Conservation (phyloP, 2,797 vertebrate genomes). For the Falco rusticolus region DNA sequence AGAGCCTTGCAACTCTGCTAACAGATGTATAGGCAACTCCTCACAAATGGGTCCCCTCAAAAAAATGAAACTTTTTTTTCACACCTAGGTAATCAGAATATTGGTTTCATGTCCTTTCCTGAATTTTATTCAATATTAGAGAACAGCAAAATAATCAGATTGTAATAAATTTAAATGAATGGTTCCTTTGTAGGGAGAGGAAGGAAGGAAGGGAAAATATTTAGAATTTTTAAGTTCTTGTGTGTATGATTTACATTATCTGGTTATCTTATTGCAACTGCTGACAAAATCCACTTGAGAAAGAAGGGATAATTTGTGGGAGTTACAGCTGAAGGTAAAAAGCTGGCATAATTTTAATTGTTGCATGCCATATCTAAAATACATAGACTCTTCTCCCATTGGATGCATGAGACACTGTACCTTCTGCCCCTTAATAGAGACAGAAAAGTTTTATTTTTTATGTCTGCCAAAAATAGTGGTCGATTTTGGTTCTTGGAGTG, state of each 20-base stretch:
- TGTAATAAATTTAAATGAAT: neutral
- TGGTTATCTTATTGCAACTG: neutral
- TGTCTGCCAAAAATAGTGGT: neutral
- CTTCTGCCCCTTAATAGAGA: neutral
- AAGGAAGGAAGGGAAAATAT: neutral
- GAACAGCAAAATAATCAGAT: neutral
- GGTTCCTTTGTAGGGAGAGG: neutral
- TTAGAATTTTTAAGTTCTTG: neutral
- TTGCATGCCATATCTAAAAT: neutral
- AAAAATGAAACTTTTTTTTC: neutral
- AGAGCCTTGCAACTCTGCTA: neutral
- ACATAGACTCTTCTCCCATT: neutral
- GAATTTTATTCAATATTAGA: neutral
- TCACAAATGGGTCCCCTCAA: neutral
- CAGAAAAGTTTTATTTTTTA: neutral
- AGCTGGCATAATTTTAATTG: neutral
- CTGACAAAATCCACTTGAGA: neutral
- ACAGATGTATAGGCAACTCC: neutral
- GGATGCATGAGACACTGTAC: neutral
- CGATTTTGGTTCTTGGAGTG: neutral
- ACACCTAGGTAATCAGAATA: neutral
- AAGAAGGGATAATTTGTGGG: neutral
- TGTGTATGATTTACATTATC: neutral
- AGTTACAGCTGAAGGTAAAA: neutral
- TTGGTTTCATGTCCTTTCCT: neutral